Percentiles rank a stretch among this genome's conserved stretches.
Evolutionary conservation across 2,888 invertebrate species (phyloP).

Genomic region (Cinara cedri): DNA sequence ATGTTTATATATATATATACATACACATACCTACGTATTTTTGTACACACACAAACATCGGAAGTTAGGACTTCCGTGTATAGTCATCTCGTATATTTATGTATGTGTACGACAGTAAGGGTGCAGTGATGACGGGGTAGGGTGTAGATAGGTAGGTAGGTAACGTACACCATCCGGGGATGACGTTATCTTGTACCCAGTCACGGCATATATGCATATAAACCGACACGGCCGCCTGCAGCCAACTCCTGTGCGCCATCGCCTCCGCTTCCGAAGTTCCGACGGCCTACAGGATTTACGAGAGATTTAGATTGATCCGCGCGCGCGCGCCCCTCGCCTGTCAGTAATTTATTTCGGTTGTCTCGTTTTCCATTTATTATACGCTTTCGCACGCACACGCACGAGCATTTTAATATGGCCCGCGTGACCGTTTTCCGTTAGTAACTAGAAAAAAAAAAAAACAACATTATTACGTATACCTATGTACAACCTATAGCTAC

Average conservation of each 20-base stretch:
- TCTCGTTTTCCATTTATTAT: conserved; percentile 52
- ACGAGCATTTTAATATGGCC: too few relatives aligned
- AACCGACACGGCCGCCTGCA: conserved; percentile 12
- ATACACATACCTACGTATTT: too few relatives aligned
- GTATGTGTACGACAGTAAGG: background rate
- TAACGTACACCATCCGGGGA: conserved; percentile 12
- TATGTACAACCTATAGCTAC: too few relatives aligned
- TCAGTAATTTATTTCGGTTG: conserved; percentile 53
- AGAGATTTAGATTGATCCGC: conserved; percentile 55
- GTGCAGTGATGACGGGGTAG: too few relatives aligned
- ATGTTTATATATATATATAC: too few relatives aligned
- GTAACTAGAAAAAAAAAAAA: too few relatives aligned
- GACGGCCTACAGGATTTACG: conserved; percentile 25
- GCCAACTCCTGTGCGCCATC: background rate
- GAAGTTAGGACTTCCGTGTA: background rate
- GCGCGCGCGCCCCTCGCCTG: background rate
- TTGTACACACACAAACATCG: background rate
- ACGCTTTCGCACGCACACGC: background rate
- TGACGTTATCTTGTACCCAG: conserved; percentile 47
- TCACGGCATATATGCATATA: conserved; percentile 43
- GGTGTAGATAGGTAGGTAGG: background rate
- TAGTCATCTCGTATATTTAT: background rate
- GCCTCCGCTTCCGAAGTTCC: background rate
- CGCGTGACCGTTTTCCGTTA: too few relatives aligned
- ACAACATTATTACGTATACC: too few relatives aligned